Evolutionary conservation across 2,888 invertebrate genomes (phyloP).

Genomic region (Lordiphosa andalusiaca): DNA sequence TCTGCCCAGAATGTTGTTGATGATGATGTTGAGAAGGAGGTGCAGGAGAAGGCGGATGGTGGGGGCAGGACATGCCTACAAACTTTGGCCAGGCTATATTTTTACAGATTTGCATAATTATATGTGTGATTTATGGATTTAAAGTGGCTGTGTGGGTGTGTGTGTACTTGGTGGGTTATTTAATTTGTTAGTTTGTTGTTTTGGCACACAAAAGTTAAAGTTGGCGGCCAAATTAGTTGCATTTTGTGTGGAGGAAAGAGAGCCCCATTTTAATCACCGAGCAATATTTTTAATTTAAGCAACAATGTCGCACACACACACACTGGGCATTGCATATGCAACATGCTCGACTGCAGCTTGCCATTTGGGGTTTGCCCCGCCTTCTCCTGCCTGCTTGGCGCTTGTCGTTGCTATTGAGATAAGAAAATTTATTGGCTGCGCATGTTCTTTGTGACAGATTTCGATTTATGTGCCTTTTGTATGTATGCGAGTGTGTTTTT

Average conservation of each 20-base stretch:
- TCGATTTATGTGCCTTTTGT: conserved; percentile 74
- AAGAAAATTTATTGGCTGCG: conserved; percentile 76
- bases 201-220: conserved; percentile 3
- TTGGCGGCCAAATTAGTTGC: conserved; percentile 1
- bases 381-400: conserved; percentile 53
- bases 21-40: conserved; percentile 6
- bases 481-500: conserved; percentile 54
- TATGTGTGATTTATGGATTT: conserved; percentile 71
- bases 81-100: conserved; percentile 51
- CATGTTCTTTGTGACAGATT: conserved; percentile 76
- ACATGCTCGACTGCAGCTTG: conserved; percentile 53
- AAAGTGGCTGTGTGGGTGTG: conserved; percentile 17
- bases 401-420: conserved; percentile 76
- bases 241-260: neutral
- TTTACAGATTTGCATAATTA: conserved; percentile 69
- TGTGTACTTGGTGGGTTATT: conserved; percentile 15
- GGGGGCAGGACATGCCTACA: conserved; percentile 32
- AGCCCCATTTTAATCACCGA: conserved; percentile 22
- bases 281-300: conserved; percentile 72
- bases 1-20: conserved; percentile 29
- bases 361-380: conserved; percentile 7
- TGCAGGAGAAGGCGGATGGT: no score
- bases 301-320: conserved; percentile 59
- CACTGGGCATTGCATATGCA: conserved; percentile 58
- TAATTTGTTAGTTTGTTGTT: conserved; percentile 32